Base-by-base conservation (phyloP, 1,140 invertebrate species). In the Bathynomus jamesi region DNA sequence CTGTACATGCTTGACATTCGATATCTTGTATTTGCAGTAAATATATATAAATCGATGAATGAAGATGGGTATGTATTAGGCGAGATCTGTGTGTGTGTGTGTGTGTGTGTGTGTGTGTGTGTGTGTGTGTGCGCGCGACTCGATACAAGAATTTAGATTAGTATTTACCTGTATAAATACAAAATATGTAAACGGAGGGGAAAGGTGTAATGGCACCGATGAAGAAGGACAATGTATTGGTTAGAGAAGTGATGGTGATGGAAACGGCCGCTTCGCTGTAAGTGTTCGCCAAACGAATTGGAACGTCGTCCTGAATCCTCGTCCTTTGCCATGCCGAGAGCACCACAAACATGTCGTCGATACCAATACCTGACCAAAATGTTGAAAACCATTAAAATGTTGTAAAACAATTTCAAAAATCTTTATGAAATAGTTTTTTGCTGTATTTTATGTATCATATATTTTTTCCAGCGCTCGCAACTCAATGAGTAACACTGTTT, bases 291-390 rank as follows among this genome's bases (percentile, higher is more conserved):
- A 98, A 91, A 31, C 94, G 83, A 79, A 94, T 89, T 0, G 90
- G 89, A 1, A 98, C 91, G 10, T 88, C 84, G 76, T 90, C 86
- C 78, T 90, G 88, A 17, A 90, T 87, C 1, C 89, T 88, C 0
- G 93, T 94, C 29, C 93, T 84, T 70, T 93, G 85, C 92, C 94
- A 96, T 0, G 94, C 92, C 0, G 94, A 94, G 74, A 98, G 83
- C 90, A 98, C 94, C 4, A 97, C 93, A 82, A 97, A 97, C 32
- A 94, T 96, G 81, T 97, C 95, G 81, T 98, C 95, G 65, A 96
- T 95, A 46, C 95, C 95, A 78, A 98, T 69, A 17, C 67, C 67
- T 69, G 46, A 30, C n/a, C n/a, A n/a, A n/a, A n/a, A n/a, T n/a
- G n/a, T n/a, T n/a, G n/a, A n/a, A n/a, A n/a, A n/a, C n/a, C n/a